Conservation (phyloP, 1,140 invertebrate species). For the Ips nitidus region DNA sequence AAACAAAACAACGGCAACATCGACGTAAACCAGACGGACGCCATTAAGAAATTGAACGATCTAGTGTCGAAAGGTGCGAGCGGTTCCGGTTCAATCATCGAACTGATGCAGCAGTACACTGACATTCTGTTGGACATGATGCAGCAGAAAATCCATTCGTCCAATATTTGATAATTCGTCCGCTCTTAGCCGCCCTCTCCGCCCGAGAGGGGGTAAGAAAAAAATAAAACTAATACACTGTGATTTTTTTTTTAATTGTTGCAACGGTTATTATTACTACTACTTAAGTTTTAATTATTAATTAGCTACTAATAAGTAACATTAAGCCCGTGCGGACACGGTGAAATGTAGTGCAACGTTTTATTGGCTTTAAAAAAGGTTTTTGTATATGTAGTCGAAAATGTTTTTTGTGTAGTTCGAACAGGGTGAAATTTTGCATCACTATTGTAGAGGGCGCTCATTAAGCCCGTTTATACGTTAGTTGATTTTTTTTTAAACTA, state of each 20-base stretch:
- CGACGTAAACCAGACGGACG: constrained; percentile 50
- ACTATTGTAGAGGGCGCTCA: background rate
- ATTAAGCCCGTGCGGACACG: background rate
- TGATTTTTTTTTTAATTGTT: constrained; percentile 10
- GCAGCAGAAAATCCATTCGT: constrained; percentile 61
- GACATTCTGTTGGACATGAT: constrained; percentile 63
- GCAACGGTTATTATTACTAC: constrained; percentile 2
- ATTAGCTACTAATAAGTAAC: background rate
- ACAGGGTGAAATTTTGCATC: background rate
- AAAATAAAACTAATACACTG: constrained; percentile 8
- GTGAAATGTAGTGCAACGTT: constrained; percentile 11
- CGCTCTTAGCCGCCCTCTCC: background rate
- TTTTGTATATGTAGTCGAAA: constrained; percentile 4
- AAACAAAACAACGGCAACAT: constrained; percentile 46
- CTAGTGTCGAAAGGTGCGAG: constrained; percentile 50
- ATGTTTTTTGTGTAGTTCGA: constrained; percentile 1
- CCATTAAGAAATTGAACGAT: constrained; percentile 50
- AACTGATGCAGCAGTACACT: constrained; percentile 67
- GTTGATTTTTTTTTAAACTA: background rate
- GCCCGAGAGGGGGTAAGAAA: background rate
- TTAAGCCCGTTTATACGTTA: background rate
- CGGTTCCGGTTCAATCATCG: constrained; percentile 58
- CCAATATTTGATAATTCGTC: constrained; percentile 44
- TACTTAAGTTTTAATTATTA: constrained; percentile 3
- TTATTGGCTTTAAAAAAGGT: constrained; percentile 11